Base-by-base conservation (phyloP, 2,797 vertebrate species). In the Falco concolor region DNA sequence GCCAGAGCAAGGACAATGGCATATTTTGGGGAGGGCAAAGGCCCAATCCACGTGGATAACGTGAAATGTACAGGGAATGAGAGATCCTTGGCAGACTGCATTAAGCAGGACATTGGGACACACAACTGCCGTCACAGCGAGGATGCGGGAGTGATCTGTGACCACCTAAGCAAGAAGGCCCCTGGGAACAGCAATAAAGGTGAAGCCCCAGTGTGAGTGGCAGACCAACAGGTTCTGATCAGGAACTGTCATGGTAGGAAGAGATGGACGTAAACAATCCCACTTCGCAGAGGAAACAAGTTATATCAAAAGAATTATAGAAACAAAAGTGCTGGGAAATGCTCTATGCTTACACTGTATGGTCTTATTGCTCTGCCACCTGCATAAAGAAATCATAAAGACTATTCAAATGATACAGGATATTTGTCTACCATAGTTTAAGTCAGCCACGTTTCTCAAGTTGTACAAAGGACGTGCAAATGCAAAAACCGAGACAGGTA, bases 61-160 rank as follows among this genome's bases (percentile, higher is more conserved):
- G 98, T 99, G 67, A 99, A 99, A 91, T 99, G 99, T 47, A 98
- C 98, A 0, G 99, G 99, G 7, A 97, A 92, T 4, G 99, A 99
- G 97, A 98, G 98, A 50, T 98, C 98, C 2, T 72, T 99, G 65
- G 98, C 97, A 14, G 99, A 99, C 96, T 99, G 99, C 93, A 98
- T 99, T 92, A 99, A 99, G 92, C 99, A 99, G 95, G 98, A 98
- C 12, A 98, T 98, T 0, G 99, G 99, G 64, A 98, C 34, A 0
- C 99, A 99, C 97, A 99, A 99, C 98, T 99, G 99, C 89, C 99
- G 99, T 34, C 99, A 99, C 83, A 99, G 98, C 2, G 99, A 99
- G 97, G 99, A 99, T 2, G 99, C 99, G 0, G 99, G 99, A 3
- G 99, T 99, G 68, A 99, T 99, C 95, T 99, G 99, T 25, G 98